A percentile compares a stretch with the other conserved stretches of the same genome.
phyloP scores from a whole-genome alignment of 1,140 invertebrate genomes.

The Drosophila lacteicornis region DNA sequence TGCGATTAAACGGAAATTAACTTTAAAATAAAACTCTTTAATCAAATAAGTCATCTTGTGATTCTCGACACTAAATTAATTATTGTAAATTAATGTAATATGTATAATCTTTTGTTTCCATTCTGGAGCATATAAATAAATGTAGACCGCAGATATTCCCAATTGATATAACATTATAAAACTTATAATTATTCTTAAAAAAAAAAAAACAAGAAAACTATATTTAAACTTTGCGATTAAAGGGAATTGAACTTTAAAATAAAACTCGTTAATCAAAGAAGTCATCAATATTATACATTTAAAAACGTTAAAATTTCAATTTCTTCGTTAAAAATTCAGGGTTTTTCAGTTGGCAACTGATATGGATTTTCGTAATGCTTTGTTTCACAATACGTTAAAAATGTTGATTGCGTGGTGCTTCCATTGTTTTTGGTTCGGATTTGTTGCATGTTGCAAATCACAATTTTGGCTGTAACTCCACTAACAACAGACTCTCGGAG shows the following conservation, averaged over 20 bases:
- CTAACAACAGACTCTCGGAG: not conserved
- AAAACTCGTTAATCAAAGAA: not conserved
- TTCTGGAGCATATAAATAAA: no score
- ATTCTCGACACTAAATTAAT: no score
- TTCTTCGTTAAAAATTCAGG: not conserved
- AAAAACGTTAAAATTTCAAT: not conserved
- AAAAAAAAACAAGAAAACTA: no score
- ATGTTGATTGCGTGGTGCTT: conserved; percentile 1
- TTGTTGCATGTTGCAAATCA: conserved; percentile 13
- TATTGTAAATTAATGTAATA: no score
- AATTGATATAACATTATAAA: no score
- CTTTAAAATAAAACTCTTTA: not conserved
- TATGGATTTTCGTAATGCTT: not conserved
- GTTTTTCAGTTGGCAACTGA: not conserved
- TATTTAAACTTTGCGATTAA: no score
- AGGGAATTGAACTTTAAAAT: no score
- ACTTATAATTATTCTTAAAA: no score
- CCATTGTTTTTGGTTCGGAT: conserved; percentile 1
- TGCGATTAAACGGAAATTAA: no score
- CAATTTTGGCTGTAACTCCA: not conserved
- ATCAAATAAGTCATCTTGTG: not conserved
- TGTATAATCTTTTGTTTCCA: no score
- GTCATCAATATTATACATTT: not conserved
- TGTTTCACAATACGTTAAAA: conserved; percentile 3
- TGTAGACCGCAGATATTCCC: no score